A percentile compares a stretch with the other conserved stretches of the same genome.
Conservation (phyloP, 2,113 vertebrate species). For the Sceloporus tristichus region DNA sequence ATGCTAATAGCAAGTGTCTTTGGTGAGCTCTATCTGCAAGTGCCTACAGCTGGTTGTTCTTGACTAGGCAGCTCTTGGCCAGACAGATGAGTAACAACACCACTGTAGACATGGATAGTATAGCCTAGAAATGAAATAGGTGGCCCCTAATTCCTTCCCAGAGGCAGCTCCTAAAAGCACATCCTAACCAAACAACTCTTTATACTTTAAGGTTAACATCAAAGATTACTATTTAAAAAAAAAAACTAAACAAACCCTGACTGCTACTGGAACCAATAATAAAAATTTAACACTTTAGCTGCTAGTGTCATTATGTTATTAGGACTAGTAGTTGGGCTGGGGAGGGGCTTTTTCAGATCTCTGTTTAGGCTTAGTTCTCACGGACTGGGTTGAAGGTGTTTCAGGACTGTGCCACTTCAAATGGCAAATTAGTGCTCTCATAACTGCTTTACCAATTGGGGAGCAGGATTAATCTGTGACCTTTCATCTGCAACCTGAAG, state of each 20-base stretch:
- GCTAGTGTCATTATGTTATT: background rate
- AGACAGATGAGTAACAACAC: background rate
- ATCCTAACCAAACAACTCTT: background rate
- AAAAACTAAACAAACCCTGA: too few relatives aligned
- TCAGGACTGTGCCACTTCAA: background rate
- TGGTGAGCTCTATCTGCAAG: slow-evolving; percentile 6
- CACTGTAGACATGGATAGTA: background rate
- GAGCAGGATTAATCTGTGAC: background rate
- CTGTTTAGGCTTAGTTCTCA: background rate
- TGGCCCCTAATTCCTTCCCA: background rate
- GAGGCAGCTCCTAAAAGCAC: background rate
- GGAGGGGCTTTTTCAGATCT: background rate
- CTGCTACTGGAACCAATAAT: background rate
- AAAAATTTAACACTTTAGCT: background rate
- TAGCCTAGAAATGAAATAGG: background rate
- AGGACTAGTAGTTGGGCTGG: background rate
- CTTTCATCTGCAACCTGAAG: background rate
- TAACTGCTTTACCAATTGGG: background rate
- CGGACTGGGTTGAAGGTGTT: background rate
- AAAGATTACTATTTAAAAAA: background rate
- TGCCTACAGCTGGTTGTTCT: background rate
- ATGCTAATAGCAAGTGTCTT: slow-evolving; percentile 26
- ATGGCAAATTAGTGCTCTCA: background rate
- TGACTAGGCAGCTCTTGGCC: background rate
- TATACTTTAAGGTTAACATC: background rate